These are phyloP conservation scores for Lottia scabra DNA, from an alignment of 2,888 invertebrate genomes.

Conservation along the genomic window DNA sequence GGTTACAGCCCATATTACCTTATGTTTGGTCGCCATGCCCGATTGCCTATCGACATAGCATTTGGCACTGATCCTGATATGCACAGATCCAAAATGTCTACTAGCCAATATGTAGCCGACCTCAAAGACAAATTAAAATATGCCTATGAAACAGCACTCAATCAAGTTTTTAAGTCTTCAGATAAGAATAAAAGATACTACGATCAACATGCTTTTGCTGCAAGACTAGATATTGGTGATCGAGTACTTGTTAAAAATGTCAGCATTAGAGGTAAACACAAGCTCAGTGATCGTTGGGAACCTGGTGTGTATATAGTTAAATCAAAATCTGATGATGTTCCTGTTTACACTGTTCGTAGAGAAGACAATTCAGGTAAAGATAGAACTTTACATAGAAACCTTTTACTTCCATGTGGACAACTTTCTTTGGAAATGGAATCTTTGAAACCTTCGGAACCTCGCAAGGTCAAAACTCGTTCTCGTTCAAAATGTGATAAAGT, in stretches of 20 bases:
- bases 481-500: too few species aligned
- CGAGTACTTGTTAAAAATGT: conserved; percentile 9
- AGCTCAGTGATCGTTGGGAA: neutral
- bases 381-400: too few species aligned
- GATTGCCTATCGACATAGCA: conserved; percentile 27
- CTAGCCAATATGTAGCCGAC: conserved; percentile 2
- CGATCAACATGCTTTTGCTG: conserved; percentile 10
- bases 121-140: conserved; percentile 2
- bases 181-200: conserved; percentile 7
- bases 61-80: conserved; percentile 14
- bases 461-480: too few species aligned
- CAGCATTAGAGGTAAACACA: neutral
- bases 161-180: neutral
- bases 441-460: too few species aligned
- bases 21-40: conserved; percentile 28
- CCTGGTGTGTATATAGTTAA: neutral
- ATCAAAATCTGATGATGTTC: too few species aligned
- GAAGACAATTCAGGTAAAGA: too few species aligned
- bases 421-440: too few species aligned
- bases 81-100: neutral
- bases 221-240: conserved; percentile 13
- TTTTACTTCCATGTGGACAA: too few species aligned
- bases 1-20: conserved; percentile 29
- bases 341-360: too few species aligned
- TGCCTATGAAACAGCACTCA: conserved; percentile 9